phyloP scores from a whole-genome alignment of 2,888 invertebrate genomes.

The Idaea straminata region DNA sequence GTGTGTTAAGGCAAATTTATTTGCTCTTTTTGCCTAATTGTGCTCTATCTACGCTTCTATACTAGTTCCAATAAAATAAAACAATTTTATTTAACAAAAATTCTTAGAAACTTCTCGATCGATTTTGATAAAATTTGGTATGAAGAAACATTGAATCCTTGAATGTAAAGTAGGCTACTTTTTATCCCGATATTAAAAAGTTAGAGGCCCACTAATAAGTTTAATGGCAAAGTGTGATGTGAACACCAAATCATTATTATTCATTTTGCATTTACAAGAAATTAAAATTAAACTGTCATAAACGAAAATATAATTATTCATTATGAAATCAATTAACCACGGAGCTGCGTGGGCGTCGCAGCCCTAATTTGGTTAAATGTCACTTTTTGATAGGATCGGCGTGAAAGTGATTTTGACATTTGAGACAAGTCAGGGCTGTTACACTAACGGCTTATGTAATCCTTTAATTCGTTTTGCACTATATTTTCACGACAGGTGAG shows the following conservation, averaged over 20 bases:
- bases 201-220: too few species aligned
- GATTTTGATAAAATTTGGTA: too few species aligned
- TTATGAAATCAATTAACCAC: conserved; percentile 16
- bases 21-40: too few species aligned
- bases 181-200: too few species aligned
- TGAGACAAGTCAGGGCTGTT: conserved; percentile 13
- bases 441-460: neutral
- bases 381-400: conserved; percentile 11
- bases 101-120: too few species aligned
- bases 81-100: too few species aligned
- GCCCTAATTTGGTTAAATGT: conserved; percentile 17
- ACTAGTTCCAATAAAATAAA: too few species aligned
- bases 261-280: neutral
- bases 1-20: too few species aligned
- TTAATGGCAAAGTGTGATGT: neutral
- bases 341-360: neutral
- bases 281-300: conserved; percentile 14
- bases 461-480: neutral
- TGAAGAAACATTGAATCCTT: too few species aligned
- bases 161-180: too few species aligned
- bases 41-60: too few species aligned
- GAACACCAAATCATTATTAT: neutral
- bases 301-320: conserved; percentile 18
- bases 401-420: conserved; percentile 18
- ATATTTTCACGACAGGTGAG: neutral